These are phyloP conservation scores for Temnothorax ravouxi DNA, from an alignment of 2,888 invertebrate species.

Conservation along the genomic window DNA sequence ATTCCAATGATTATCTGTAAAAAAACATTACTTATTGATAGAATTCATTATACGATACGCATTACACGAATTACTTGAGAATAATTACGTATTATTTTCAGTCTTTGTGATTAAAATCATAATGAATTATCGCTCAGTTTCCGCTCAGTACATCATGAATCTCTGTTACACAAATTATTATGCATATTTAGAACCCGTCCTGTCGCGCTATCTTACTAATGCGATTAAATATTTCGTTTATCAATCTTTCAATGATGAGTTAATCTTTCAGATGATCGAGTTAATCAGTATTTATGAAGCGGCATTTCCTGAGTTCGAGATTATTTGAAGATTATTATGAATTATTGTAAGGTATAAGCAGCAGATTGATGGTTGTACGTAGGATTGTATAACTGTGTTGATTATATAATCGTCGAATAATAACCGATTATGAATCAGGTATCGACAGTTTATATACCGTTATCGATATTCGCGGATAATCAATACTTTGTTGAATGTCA, in stretches of 20 bases:
- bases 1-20: not conserved
- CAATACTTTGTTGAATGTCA: not conserved
- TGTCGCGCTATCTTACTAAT: not conserved
- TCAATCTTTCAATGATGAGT: not conserved
- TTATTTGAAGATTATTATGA: conserved; percentile 34
- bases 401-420: conserved; percentile 16
- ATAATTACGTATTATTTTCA: not conserved
- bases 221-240: conserved; percentile 9
- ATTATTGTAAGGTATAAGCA: conserved; percentile 16
- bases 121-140: conserved; percentile 22
- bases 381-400: conserved; percentile 12
- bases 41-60: not conserved
- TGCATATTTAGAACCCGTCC: not conserved
- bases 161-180: not conserved
- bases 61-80: not conserved
- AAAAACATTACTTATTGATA: conserved; percentile 2
- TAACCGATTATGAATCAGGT: not conserved
- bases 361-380: not conserved
- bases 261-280: not conserved
- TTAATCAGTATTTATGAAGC: conserved; percentile 14
- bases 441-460: not conserved
- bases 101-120: not conserved
- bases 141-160: not conserved
- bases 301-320: not conserved
- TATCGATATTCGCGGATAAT: not conserved